These are phyloP conservation scores for Crotophaga sulcirostris DNA, from an alignment of 2,113 vertebrate genomes.

Conservation along the genomic window DNA sequence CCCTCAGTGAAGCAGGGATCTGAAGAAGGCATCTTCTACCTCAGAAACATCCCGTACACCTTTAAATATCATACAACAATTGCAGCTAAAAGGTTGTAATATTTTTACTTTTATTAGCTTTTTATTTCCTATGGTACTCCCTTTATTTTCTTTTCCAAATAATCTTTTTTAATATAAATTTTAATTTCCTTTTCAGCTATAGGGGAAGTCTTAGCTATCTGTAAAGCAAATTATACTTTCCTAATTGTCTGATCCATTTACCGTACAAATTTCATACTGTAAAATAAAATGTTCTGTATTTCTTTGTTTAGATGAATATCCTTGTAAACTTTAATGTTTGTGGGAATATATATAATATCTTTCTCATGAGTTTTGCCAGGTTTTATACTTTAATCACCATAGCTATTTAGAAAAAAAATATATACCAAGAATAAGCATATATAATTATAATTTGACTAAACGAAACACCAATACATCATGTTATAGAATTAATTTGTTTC, in stretches of 20 bases:
- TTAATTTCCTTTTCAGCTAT: not conserved
- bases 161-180: not conserved
- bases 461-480: not conserved
- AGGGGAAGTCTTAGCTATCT: not conserved
- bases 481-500: not conserved
- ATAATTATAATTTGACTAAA: not conserved
- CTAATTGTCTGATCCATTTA: not conserved
- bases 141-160: not conserved
- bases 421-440: not conserved
- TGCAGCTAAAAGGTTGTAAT: not conserved
- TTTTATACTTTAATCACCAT: not conserved
- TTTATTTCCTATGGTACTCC: not conserved
- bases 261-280: not conserved
- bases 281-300: not conserved
- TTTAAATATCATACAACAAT: not conserved
- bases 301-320: not conserved
- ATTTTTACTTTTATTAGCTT: not conserved
- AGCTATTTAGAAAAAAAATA: not conserved
- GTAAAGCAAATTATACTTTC: not conserved
- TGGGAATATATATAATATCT: not conserved
- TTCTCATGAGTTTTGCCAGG: not conserved
- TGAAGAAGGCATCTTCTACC: not conserved
- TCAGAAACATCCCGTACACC: not conserved
- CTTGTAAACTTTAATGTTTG: not conserved
- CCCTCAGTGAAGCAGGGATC: not conserved